Evolutionary conservation across 2,888 invertebrate genomes (phyloP).

Genomic region (Ecliptopera silaceata): DNA sequence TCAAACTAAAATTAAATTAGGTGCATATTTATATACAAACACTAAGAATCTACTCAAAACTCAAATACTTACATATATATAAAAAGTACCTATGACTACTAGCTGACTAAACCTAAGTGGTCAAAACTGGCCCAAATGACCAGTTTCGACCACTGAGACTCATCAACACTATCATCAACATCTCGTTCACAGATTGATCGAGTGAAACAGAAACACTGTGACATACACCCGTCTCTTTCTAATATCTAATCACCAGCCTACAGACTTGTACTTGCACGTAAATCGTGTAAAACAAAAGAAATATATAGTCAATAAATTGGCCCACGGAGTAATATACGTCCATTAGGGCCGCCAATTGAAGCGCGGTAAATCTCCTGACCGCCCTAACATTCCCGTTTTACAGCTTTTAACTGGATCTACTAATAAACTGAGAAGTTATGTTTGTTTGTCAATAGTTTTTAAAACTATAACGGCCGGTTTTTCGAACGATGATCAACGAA

Average conservation of each 20-base stretch:
- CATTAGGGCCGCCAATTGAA: slow-evolving; percentile 73
- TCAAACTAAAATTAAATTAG: too few relatives aligned
- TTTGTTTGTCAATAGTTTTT: slow-evolving; percentile 14
- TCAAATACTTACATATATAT: too few relatives aligned
- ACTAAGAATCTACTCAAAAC: too few relatives aligned
- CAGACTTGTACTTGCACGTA: slow-evolving; percentile 43
- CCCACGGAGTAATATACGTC: slow-evolving; percentile 78
- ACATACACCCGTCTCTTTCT: neutral
- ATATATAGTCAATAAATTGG: slow-evolving; percentile 77
- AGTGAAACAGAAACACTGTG: neutral
- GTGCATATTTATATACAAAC: too few relatives aligned
- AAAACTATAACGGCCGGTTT: too few relatives aligned
- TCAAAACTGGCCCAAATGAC: too few relatives aligned
- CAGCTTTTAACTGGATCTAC: slow-evolving; percentile 50
- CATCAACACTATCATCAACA: too few relatives aligned
- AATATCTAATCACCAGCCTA: slow-evolving; percentile 15
- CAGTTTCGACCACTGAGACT: too few relatives aligned
- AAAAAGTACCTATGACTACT: too few relatives aligned
- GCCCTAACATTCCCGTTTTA: slow-evolving; percentile 66
- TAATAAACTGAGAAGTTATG: slow-evolving; percentile 22
- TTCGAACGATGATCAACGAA: too few relatives aligned
- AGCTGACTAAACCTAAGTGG: too few relatives aligned
- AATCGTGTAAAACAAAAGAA: slow-evolving; percentile 74
- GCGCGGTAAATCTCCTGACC: slow-evolving; percentile 71
- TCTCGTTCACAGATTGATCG: too few relatives aligned